A percentile compares a stretch with the other conserved stretches of the same genome.
Evolutionary conservation across 2,888 invertebrate species (phyloP).

Genomic region (Linnaemya tessellans): DNA sequence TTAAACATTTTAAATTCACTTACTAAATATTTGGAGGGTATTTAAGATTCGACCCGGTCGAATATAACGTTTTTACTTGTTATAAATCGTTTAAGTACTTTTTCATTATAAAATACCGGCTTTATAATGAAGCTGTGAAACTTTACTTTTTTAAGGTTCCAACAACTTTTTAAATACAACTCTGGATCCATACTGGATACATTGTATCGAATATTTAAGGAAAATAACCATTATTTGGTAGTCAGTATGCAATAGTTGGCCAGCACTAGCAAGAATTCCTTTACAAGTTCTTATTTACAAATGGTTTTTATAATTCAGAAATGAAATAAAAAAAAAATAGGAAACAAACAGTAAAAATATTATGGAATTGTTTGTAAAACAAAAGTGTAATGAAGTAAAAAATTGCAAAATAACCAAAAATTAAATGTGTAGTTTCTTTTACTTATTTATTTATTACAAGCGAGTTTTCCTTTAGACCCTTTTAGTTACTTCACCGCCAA

Average conservation of each 20-base stretch:
- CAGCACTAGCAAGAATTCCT: constrained; percentile 4
- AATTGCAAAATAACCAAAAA: constrained; percentile 83
- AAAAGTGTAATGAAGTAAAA: constrained; percentile 82
- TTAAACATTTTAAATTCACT: too few relatives aligned
- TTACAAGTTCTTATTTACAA: constrained; percentile 58
- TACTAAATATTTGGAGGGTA: too few relatives aligned
- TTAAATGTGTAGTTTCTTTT: constrained; percentile 76
- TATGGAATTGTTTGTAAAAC: constrained; percentile 49
- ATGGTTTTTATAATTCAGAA: constrained; percentile 54
- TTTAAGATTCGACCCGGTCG: too few relatives aligned
- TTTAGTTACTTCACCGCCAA: neutral
- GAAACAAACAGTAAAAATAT: constrained; percentile 15
- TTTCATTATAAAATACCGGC: too few relatives aligned
- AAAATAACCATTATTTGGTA: neutral
- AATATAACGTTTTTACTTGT: too few relatives aligned
- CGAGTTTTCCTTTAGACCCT: neutral
- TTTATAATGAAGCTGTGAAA: too few relatives aligned
- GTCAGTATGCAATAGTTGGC: neutral
- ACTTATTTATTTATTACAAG: constrained; percentile 37
- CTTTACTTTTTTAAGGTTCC: too few relatives aligned
- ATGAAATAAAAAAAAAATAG: constrained; percentile 41
- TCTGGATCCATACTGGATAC: too few relatives aligned
- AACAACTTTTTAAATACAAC: too few relatives aligned
- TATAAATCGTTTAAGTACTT: too few relatives aligned
- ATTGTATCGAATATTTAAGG: too few relatives aligned